Percentiles rank a stretch among this genome's conserved stretches.
Conservation (phyloP, 2,888 invertebrate species). For the Heliothis peltigera region DNA sequence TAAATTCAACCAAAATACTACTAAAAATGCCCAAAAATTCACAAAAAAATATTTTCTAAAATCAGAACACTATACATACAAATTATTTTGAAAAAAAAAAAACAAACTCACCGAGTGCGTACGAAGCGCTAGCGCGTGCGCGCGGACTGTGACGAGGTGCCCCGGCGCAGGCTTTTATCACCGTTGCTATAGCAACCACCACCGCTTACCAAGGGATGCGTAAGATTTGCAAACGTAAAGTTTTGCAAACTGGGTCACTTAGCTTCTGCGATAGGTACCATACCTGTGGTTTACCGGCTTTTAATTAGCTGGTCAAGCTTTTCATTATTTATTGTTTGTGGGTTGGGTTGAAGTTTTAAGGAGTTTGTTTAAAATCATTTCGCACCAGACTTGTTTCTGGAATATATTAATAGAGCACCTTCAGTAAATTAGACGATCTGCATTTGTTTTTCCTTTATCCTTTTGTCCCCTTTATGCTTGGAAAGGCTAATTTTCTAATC, state of each 20-base stretch:
- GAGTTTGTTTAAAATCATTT: not conserved
- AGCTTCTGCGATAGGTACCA: slow-evolving; percentile 34
- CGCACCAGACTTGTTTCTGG: not conserved
- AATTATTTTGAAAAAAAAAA: slow-evolving; percentile 46
- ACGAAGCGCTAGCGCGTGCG: slow-evolving; percentile 79
- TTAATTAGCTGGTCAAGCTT: slow-evolving; percentile 41
- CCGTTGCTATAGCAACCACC: slow-evolving; percentile 75
- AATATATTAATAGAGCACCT: no score
- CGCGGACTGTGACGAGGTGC: slow-evolving; percentile 77
- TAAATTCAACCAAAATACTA: slow-evolving; percentile 1
- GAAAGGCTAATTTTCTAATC: no score
- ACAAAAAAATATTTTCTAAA: not conserved
- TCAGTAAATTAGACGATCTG: no score
- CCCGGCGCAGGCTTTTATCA: slow-evolving; percentile 78
- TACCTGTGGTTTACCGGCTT: slow-evolving; percentile 46
- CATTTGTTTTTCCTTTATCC: no score
- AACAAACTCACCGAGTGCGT: slow-evolving; percentile 85
- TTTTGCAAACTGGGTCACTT: slow-evolving; percentile 66
- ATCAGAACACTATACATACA: no score
- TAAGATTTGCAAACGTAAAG: slow-evolving; percentile 59
- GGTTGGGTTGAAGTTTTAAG: slow-evolving; percentile 16
- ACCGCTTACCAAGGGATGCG: slow-evolving; percentile 65
- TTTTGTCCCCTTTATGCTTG: no score
- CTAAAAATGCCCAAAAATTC: not conserved
- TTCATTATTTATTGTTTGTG: slow-evolving; percentile 49